Base-by-base conservation (phyloP, 2,113 vertebrate genomes). In the Melanerpes formicivorus region DNA sequence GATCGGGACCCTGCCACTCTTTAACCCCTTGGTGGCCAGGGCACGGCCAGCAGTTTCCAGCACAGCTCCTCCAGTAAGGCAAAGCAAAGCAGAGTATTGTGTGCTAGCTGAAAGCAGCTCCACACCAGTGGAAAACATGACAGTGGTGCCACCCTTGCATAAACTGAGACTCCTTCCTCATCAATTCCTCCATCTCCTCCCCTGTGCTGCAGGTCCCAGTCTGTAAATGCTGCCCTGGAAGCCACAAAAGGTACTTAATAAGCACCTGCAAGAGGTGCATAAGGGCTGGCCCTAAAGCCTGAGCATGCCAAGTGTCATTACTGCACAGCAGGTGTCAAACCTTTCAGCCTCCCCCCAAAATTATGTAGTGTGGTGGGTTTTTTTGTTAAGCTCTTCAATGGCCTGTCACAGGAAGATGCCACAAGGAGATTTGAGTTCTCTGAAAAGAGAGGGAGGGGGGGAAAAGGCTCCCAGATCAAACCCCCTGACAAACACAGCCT, bases 381-480 rank as follows among this genome's bases (percentile, higher is more conserved):
- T 6, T 23, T 52, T 52, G 34, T 90, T 86, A 40, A 80, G 70
- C 59, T 90, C 58, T 85, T 90, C 76, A 67, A 46, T 72, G 67
- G 63, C 40, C 59, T 80, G 70, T 84, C 83, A 42, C 42, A 46
- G 73, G 34, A 77, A 93, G 80, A 64, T 78, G 80, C 63, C 89
- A 81, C 30, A 2, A 77, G 71, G 46, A 92, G 62, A 44, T 70
- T 3, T 29, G 52, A 78, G 70, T 44, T 67, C 78, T 86, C 70
- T 75, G 74, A 25, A 64, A 67, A 93, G 70, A 78, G 48, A 17
- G 42, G 62, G 34, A 78, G 26, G 77, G 50, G 19, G 50, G 50
- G 22, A 22, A 7, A 92, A 91, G 30, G 77, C 75, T 50, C 44
- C 2, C 16, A 78, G 94, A 90, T 94, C 93, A 90, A 93, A 93